Conservation (phyloP, 2,797 vertebrate genomes). For the Schizopygopsis malacanthus region DNA sequence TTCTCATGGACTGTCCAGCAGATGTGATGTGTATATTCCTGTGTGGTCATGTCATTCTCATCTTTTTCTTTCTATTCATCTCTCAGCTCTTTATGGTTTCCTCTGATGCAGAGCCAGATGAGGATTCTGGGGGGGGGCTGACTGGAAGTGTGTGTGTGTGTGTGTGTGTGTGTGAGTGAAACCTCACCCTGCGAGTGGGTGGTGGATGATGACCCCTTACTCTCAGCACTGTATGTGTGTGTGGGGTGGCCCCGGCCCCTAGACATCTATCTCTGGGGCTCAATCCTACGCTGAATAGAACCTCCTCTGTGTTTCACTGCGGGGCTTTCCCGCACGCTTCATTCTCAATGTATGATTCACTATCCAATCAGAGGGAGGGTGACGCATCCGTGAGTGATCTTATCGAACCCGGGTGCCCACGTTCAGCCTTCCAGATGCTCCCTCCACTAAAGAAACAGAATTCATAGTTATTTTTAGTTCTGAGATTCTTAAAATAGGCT, state of each 20-base stretch:
- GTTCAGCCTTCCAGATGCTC: conserved; percentile 55
- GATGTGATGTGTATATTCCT: conserved; percentile 5
- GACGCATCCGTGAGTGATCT: conserved; percentile 55
- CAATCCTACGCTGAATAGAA: conserved; percentile 50
- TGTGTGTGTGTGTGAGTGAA: conserved; percentile 5
- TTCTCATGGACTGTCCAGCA: not conserved
- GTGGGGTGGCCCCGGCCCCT: conserved; percentile 27
- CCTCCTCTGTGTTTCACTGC: conserved; percentile 52
- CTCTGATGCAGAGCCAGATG: conserved; percentile 48
- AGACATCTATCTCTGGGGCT: conserved; percentile 46
- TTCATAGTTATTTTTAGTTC: conserved; percentile 60
- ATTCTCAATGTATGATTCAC: conserved; percentile 59
- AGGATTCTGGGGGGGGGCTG: conserved; percentile 21
- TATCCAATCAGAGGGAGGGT: conserved; percentile 58
- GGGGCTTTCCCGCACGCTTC: conserved; percentile 60
- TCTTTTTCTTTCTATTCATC: conserved; percentile 9
- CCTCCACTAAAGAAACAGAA: conserved; percentile 43
- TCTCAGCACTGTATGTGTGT: not conserved
- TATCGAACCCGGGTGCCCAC: conserved; percentile 54
- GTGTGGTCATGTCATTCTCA: not conserved
- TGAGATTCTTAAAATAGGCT: conserved; percentile 55
- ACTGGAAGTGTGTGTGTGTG: conserved; percentile 31
- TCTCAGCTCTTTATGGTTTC: conserved; percentile 6
- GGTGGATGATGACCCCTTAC: conserved; percentile 46
- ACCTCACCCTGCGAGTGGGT: conserved; percentile 17